Base-by-base conservation (phyloP, 2,888 invertebrate genomes). In the Incurvaria masculella region DNA sequence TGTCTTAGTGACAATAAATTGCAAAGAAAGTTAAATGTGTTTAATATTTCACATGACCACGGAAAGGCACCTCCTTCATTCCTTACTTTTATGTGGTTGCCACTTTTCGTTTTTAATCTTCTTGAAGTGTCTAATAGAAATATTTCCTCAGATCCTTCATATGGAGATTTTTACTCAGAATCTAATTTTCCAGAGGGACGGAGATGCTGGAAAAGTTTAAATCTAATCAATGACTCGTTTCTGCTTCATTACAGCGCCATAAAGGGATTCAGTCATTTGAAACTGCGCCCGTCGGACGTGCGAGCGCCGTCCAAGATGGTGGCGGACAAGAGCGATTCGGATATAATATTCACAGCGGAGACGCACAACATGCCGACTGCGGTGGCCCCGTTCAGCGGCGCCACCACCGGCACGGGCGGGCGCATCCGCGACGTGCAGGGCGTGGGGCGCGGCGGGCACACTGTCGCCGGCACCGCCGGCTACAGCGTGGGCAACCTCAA, bases 361-460 rank as follows among this genome's bases (percentile, higher is more conserved):
- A 99, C 98, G 0, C 98, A 99, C 70, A 98, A 98, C 67, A 98
- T 98, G 82, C 96, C 96, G 1, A 97, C 96, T 0, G 95, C 96
- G 0, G 96, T 98, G 10, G 95, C 97, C 0, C 97, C 97, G 0
- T 98, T 98, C 57, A 95, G 96, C 70, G 98, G 98, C 0, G 97
- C 98, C 0, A 95, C 97, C 0, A 98, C 98, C 0, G 98, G 98
- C 20, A 97, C 97, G 0, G 98, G 98, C 1, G 98, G 98, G 0
- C 82, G 98, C 40, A 88, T 98, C 49, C 80, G 97, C 51, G 98
- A 99, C 70, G 92, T 97, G 0, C 96, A 98, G 68, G 91, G 90
- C 14, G 94, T 97, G 4, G 98, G 98, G 2, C 80, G 96, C 51
- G 97, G 97, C 5, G 96, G 95, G 2, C 85, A 94, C 61, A 93